Conservation (phyloP, 2,113 vertebrate species). For the Hipposideros armiger region DNA sequence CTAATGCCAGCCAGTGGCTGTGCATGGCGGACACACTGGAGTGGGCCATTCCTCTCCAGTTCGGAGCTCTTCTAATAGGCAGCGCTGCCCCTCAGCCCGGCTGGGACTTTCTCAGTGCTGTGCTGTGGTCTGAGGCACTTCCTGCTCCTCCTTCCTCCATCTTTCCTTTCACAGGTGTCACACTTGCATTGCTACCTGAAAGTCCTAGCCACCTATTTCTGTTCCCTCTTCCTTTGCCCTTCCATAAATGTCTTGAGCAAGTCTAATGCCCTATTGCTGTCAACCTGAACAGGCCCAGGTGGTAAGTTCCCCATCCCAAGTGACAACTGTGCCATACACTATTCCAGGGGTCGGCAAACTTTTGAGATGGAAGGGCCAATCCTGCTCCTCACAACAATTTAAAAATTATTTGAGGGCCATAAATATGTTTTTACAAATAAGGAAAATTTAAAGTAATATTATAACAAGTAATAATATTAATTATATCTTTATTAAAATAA, state of each 20-base stretch:
- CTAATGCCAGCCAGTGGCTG: not conserved
- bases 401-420: too few relatives aligned
- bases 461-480: too few relatives aligned
- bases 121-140: not conserved
- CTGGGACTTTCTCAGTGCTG: not conserved
- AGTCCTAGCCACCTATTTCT: not conserved
- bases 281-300: not conserved
- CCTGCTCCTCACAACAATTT: too few relatives aligned
- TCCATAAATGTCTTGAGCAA: not conserved
- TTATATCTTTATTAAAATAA: too few relatives aligned
- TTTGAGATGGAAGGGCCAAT: too few relatives aligned
- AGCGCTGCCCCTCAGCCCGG: not conserved
- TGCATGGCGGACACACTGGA: not conserved
- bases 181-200: not conserved
- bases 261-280: not conserved
- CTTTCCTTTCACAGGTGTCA: not conserved
- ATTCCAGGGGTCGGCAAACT: too few relatives aligned
- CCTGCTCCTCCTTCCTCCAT: not conserved
- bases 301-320: not conserved
- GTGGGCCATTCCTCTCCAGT: accelerated
- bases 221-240: not conserved
- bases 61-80: not conserved
- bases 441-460: too few relatives aligned
- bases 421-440: too few relatives aligned
- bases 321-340: not conserved